phyloP scores from a whole-genome alignment of 2,888 invertebrate genomes.

The Clitarchus hookeri region DNA sequence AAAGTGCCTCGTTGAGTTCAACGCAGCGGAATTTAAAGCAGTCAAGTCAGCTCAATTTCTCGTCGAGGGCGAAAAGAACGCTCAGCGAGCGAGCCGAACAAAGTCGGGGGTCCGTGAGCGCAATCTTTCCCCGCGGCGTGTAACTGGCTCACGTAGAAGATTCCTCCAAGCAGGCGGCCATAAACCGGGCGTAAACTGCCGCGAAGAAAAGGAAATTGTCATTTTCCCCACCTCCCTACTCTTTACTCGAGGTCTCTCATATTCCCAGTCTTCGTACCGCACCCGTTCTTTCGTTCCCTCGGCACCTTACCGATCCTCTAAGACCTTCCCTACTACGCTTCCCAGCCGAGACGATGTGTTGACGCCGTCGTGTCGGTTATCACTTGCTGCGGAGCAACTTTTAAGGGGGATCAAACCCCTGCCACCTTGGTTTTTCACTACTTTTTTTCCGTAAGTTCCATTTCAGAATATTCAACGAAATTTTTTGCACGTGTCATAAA shows the following conservation, averaged over 20 bases:
- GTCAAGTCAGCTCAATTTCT: background rate
- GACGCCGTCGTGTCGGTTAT: too few species aligned
- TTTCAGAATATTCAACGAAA: too few species aligned
- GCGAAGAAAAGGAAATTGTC: conserved; percentile 6
- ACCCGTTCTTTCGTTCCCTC: background rate
- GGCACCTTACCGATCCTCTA: background rate
- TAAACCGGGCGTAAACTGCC: background rate
- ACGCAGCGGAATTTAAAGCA: background rate
- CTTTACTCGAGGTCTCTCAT: background rate
- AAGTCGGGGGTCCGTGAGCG: background rate
- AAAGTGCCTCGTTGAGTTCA: background rate
- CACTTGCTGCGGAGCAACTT: too few species aligned
- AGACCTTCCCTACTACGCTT: too few species aligned
- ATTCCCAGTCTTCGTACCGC: background rate
- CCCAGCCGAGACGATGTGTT: too few species aligned
- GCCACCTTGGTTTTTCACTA: too few species aligned
- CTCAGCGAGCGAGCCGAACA: background rate
- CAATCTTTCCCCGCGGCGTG: background rate
- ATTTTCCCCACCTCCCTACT: background rate
- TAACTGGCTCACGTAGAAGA: background rate
- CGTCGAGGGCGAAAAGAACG: background rate
- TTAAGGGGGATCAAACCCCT: too few species aligned
- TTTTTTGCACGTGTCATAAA: too few species aligned
- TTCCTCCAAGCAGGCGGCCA: background rate
- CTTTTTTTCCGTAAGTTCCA: too few species aligned